Evolutionary conservation across 2,113 vertebrate genomes (phyloP).

Genomic region (Mesocricetus auratus): DNA sequence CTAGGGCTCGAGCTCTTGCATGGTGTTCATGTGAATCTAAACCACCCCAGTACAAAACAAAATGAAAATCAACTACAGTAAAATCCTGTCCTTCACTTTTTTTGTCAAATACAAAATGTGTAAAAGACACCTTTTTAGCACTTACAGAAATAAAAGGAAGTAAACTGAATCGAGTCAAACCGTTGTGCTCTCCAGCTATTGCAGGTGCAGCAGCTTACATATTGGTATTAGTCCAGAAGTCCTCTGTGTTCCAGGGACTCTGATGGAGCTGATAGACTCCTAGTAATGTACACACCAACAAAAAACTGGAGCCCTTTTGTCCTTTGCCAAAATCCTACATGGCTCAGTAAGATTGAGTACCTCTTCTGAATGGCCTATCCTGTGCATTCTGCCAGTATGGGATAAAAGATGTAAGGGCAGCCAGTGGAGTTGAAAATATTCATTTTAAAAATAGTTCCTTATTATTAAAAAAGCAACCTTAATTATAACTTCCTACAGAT

Average conservation of each 20-base stretch:
- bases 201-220: slow-evolving; percentile 59
- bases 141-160: slow-evolving; percentile 64
- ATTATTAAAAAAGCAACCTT: slow-evolving; percentile 61
- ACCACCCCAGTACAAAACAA: not conserved
- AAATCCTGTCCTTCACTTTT: slow-evolving; percentile 59
- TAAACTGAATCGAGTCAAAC: slow-evolving; percentile 13
- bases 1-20: not conserved
- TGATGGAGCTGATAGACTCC: not conserved
- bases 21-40: not conserved
- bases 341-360: not conserved
- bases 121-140: slow-evolving; percentile 64
- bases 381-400: not conserved
- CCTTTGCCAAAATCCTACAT: slow-evolving; percentile 47
- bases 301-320: slow-evolving; percentile 1
- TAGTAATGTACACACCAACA: not conserved
- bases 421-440: slow-evolving; percentile 44
- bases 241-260: slow-evolving; percentile 32
- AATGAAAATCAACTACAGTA: slow-evolving; percentile 64
- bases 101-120: slow-evolving; percentile 55
- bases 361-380: not conserved
- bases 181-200: slow-evolving; percentile 57
- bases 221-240: slow-evolving; percentile 45
- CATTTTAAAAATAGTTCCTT: slow-evolving; percentile 40
- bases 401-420: slow-evolving; percentile 5
- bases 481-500: slow-evolving; percentile 67